A percentile compares a stretch with the other conserved stretches of the same genome.
Conservation (phyloP, 2,888 invertebrate genomes). For the Platycheirus rosarum region DNA sequence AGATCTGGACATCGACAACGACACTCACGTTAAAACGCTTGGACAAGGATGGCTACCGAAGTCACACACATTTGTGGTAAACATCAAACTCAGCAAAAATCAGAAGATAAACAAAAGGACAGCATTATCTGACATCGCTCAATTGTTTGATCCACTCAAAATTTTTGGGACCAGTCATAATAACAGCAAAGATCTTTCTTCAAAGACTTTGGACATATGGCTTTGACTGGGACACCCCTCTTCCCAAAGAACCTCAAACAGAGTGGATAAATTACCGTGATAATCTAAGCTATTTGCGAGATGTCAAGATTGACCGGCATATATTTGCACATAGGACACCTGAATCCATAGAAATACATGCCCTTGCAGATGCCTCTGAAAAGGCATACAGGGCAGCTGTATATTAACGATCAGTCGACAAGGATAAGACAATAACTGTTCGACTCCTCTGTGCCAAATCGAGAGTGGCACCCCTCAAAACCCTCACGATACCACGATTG, state of each 20-base stretch:
- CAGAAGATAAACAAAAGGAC: background rate
- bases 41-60: background rate
- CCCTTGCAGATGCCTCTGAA: background rate
- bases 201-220: constrained; percentile 7
- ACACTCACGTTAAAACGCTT: background rate
- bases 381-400: too few relatives aligned
- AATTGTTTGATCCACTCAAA: background rate
- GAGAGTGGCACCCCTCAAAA: too few relatives aligned
- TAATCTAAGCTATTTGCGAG: background rate
- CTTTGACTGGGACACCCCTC: background rate
- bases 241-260: background rate
- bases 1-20: background rate
- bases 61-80: background rate
- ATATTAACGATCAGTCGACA: too few relatives aligned
- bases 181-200: background rate
- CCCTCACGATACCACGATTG: too few relatives aligned
- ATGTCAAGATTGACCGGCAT: background rate
- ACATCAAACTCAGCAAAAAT: background rate
- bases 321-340: background rate
- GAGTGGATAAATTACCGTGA: too few relatives aligned
- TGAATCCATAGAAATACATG: background rate
- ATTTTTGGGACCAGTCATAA: constrained; percentile 1
- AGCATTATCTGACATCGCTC: background rate
- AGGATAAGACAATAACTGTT: too few relatives aligned
- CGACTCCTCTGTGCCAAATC: too few relatives aligned